Base-by-base conservation (phyloP, 2,113 vertebrate genomes). In the Protomyctophum bolini region DNA sequence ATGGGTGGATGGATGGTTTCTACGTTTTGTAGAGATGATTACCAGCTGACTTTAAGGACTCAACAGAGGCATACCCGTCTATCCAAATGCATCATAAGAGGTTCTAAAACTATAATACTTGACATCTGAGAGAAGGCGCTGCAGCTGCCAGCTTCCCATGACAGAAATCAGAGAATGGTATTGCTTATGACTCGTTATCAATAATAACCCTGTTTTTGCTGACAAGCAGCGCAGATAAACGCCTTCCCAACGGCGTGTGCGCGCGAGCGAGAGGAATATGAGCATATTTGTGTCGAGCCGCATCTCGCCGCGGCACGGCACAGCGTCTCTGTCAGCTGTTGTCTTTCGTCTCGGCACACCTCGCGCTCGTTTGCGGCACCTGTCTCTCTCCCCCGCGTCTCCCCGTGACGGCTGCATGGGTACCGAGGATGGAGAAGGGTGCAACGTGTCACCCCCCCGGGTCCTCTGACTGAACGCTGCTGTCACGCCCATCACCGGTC, bases 321-420 rank as follows among this genome's bases (percentile, higher is more conserved):
- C 78, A 79, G 83, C 84, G 76, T 82, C 83, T 81, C 79, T 88
- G 85, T 87, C 88, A 91, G 81, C 88, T 83, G 86, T 63, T 85
- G 85, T 83, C 87, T 86, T 86, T 85, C 79, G 84, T 85, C 86
- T 85, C 69, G 65, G 51, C 76, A 83, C 77, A 70, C 83, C 80
- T 82, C 86, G 83, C 81, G 87, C 79, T 73, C 82, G 75, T 82
- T 6, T 80, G 59, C 72, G 76, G 82, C 87, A 87, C 89, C 87
- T 90, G 83, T 91, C 87, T 86, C 33, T 72, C 76, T 41, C 33
- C 71, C 76, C 72, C 68, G 45, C 51, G 80, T 66, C 74, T 83
- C 74, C 46, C 62, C 79, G 83, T 84, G 72, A 77, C 83, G 86
- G 73, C 73, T 48, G 74, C 21, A 68, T 10, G 12, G 63, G 29